phyloP scores from a whole-genome alignment of 2,888 invertebrate species.

The Drosophila macrospina region DNA sequence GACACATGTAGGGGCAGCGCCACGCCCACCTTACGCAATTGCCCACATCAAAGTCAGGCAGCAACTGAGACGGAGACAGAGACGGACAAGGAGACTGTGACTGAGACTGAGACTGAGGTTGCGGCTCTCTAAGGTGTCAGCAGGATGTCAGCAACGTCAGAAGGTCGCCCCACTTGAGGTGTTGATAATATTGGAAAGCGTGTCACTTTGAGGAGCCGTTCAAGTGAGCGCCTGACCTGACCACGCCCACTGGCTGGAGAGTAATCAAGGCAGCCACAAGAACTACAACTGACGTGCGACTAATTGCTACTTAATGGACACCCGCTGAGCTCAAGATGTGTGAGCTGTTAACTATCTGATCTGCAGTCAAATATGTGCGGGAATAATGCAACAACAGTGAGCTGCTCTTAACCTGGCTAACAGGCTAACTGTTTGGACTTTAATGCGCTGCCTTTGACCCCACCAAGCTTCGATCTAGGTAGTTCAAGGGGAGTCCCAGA shows the following conservation, averaged over 20 bases:
- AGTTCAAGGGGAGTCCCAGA: not conserved
- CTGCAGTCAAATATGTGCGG: not conserved
- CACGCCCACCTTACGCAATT: conserved; percentile 6
- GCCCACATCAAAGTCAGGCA: conserved; percentile 64
- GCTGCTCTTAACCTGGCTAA: conserved; percentile 1
- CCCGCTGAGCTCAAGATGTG: conserved; percentile 46
- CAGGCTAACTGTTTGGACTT: conserved; percentile 26
- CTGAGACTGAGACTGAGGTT: conserved; percentile 27
- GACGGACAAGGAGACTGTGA: too few species aligned
- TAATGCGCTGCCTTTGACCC: conserved; percentile 37
- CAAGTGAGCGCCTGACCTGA: conserved; percentile 28
- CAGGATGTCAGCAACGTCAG: conserved; percentile 61
- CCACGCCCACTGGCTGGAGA: conserved; percentile 42
- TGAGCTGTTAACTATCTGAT: conserved; percentile 34
- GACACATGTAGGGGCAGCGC: conserved; percentile 37
- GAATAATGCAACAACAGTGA: conserved; percentile 13
- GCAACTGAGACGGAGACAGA: conserved; percentile 12
- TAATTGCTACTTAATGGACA: conserved; percentile 72
- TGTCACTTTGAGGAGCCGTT: conserved; percentile 66
- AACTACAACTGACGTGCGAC: conserved; percentile 54
- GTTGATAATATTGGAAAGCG: conserved; percentile 71
- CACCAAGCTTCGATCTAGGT: not conserved
- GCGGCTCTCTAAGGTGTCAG: conserved; percentile 61
- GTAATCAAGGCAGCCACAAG: conserved; percentile 52
- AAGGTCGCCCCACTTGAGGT: conserved; percentile 23